Percentiles rank a stretch among this genome's conserved stretches.
Evolutionary conservation across 2,888 invertebrate species (phyloP).

Genomic region (Tricholauxania praeusta): DNA sequence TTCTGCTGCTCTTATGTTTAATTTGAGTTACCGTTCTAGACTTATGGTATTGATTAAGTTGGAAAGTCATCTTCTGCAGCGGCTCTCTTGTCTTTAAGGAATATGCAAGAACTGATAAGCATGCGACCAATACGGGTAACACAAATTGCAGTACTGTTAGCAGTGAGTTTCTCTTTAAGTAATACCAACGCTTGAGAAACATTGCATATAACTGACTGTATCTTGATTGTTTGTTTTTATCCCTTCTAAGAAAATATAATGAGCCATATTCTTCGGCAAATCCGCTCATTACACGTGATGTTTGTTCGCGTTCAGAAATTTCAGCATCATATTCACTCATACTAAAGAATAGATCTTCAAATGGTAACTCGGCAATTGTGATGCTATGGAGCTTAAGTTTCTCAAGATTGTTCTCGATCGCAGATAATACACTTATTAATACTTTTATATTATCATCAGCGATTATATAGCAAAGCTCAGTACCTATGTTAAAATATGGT

Average conservation of each 20-base stretch:
- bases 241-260: constrained; percentile 24
- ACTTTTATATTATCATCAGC: constrained; percentile 18
- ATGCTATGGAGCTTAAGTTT: constrained; percentile 30
- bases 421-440: constrained; percentile 6
- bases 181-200: too few relatives aligned
- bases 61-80: not conserved
- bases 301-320: constrained; percentile 30
- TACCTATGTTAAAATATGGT: constrained; percentile 27
- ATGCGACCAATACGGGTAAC: constrained; percentile 10
- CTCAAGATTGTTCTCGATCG: constrained; percentile 15
- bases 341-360: constrained; percentile 39
- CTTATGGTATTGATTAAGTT: constrained; percentile 3
- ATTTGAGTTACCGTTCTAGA: not conserved
- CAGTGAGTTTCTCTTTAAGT: not conserved
- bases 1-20: too few relatives aligned
- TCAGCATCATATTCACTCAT: constrained; percentile 26
- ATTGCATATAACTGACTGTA: too few relatives aligned
- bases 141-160: not conserved
- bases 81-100: not conserved
- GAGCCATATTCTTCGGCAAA: constrained; percentile 9
- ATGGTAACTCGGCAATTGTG: constrained; percentile 28
- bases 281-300: constrained; percentile 33
- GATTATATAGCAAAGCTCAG: constrained; percentile 39
- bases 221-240: not conserved
- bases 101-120: not conserved